phyloP scores from a whole-genome alignment of 2,797 vertebrate genomes.

The Pyrocephalus nanus region DNA sequence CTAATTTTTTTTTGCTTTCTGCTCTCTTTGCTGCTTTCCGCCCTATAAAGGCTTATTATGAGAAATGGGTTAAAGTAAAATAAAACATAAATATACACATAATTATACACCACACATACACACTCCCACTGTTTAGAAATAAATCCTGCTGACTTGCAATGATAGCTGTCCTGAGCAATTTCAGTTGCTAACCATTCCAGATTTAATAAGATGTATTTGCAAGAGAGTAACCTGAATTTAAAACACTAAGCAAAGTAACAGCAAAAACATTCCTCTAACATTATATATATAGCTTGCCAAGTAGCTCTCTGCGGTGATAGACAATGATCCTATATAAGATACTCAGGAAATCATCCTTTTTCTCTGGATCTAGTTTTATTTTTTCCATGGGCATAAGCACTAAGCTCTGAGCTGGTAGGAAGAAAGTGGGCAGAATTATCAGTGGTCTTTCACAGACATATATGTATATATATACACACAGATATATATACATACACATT shows the following conservation, averaged over 20 bases:
- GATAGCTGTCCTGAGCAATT: neutral
- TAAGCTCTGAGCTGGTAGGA: neutral
- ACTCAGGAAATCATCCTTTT: neutral
- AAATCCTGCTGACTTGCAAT: neutral
- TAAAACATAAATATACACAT: neutral
- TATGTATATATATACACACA: neutral
- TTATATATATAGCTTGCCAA: neutral
- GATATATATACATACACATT: neutral
- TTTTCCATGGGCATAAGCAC: neutral
- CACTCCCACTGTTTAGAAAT: neutral
- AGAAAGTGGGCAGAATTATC: neutral
- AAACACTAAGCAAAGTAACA: neutral
- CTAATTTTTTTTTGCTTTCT: neutral
- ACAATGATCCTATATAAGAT: neutral
- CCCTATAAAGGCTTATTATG: neutral
- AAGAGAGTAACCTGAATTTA: neutral
- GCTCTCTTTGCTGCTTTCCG: neutral
- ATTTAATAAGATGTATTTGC: neutral
- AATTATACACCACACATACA: neutral
- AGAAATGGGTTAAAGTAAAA: neutral
- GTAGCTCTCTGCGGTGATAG: neutral
- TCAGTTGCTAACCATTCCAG: neutral
- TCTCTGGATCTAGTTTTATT: neutral
- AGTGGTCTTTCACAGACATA: neutral
- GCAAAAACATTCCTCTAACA: neutral